Evolutionary conservation across 1,140 invertebrate species (phyloP).

Genomic region (Trypoxylus dichotomus): DNA sequence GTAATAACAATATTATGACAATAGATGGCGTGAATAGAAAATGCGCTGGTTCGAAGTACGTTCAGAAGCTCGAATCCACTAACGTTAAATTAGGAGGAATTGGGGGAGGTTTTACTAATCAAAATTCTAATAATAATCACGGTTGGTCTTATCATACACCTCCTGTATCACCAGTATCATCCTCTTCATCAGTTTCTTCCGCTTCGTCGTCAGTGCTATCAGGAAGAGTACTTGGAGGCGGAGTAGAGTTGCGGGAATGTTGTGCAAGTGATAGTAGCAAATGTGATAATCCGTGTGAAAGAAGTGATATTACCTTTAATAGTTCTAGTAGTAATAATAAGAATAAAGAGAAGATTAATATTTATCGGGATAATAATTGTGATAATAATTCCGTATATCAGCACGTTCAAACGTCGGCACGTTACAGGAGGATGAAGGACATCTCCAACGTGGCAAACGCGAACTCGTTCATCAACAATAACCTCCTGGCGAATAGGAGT

Average conservation of each 20-base stretch:
- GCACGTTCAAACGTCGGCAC: conserved; percentile 30
- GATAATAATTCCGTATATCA: conserved; percentile 43
- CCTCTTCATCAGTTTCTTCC: background rate
- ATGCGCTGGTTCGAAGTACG: conserved; percentile 37
- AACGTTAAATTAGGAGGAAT: conserved; percentile 3
- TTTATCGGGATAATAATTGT: conserved; percentile 48
- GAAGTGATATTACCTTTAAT: conserved; percentile 49
- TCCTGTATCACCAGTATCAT: background rate
- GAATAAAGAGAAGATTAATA: conserved; percentile 45
- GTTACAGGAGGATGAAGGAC: conserved; percentile 37
- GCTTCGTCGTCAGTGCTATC: background rate
- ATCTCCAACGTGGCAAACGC: conserved; percentile 36
- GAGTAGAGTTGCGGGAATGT: conserved; percentile 17
- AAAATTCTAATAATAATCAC: background rate
- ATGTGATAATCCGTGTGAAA: conserved; percentile 48
- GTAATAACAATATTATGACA: background rate
- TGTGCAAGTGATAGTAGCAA: conserved; percentile 41
- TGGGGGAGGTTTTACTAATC: background rate
- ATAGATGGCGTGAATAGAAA: conserved; percentile 6
- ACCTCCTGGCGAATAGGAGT: background rate
- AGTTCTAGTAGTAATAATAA: conserved; percentile 46
- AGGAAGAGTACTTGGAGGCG: too few relatives aligned
- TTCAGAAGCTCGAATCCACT: conserved; percentile 31
- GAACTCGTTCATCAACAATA: conserved; percentile 14
- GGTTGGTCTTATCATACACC: background rate